Conservation (phyloP, 2,797 vertebrate species). For the Neoniphon sammara region DNA sequence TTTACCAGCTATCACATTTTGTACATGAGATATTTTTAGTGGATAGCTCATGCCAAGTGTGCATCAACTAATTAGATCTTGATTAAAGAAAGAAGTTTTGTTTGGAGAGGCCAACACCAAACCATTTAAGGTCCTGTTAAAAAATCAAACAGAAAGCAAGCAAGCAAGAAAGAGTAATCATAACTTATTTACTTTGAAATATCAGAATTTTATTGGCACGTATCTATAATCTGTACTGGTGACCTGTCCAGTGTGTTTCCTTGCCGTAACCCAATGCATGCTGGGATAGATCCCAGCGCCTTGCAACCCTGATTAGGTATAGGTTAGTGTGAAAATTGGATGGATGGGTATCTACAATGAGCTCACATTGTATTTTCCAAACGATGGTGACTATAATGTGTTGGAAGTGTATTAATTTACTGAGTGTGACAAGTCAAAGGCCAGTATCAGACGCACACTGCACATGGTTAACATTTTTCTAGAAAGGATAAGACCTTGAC, state of each 20-base stretch:
- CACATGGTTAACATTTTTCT: not conserved
- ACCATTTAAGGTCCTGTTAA: not conserved
- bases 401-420: not conserved
- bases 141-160: not conserved
- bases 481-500: not conserved
- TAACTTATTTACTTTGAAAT: not conserved
- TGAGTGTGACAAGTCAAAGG: not conserved
- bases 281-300: too few species aligned
- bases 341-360: not conserved
- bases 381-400: too few species aligned
- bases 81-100: not conserved
- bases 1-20: too few species aligned
- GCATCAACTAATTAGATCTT: not conserved
- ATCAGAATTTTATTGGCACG: not conserved
- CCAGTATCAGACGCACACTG: too few species aligned
- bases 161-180: not conserved
- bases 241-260: too few species aligned
- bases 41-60: not conserved
- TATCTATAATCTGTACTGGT: too few species aligned
- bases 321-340: too few species aligned
- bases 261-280: too few species aligned
- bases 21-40: not conserved
- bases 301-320: too few species aligned
- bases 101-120: too few species aligned
- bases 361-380: not conserved